Conservation (phyloP, 2,888 invertebrate genomes). For the Phalera bucephala region DNA sequence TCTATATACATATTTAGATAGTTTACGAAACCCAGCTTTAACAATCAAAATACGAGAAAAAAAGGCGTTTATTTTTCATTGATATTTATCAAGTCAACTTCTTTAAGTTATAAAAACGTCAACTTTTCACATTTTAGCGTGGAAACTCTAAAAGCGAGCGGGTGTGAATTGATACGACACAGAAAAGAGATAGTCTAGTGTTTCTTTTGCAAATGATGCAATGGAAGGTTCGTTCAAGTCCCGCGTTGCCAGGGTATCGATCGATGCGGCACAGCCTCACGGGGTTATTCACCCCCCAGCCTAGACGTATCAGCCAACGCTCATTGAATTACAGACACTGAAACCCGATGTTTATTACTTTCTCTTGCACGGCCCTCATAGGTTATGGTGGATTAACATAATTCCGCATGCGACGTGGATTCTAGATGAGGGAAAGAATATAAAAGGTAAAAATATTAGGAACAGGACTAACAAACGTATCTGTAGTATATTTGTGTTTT, state of each 20-base stretch:
- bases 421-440: no score
- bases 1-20: no score
- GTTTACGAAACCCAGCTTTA: no score
- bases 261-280: constrained; percentile 33
- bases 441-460: no score
- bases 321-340: constrained; percentile 40
- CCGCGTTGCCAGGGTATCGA: constrained; percentile 23
- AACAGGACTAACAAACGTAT: no score
- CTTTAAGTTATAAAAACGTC: neutral
- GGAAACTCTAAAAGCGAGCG: neutral
- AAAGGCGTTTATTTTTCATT: neutral
- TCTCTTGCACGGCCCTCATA: constrained; percentile 22
- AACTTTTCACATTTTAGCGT: neutral
- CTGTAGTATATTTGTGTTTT: no score
- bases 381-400: constrained; percentile 11
- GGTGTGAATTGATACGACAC: constrained; percentile 3
- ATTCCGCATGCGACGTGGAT: constrained; percentile 5
- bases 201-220: constrained; percentile 32
- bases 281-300: constrained; percentile 32
- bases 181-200: constrained; percentile 26
- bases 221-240: constrained; percentile 11
- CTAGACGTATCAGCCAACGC: constrained; percentile 26
- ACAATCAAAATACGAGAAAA: neutral
- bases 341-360: constrained; percentile 32
- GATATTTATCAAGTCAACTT: no score